Conservation (phyloP, 2,113 vertebrate genomes). For the Archilochus colubris region DNA sequence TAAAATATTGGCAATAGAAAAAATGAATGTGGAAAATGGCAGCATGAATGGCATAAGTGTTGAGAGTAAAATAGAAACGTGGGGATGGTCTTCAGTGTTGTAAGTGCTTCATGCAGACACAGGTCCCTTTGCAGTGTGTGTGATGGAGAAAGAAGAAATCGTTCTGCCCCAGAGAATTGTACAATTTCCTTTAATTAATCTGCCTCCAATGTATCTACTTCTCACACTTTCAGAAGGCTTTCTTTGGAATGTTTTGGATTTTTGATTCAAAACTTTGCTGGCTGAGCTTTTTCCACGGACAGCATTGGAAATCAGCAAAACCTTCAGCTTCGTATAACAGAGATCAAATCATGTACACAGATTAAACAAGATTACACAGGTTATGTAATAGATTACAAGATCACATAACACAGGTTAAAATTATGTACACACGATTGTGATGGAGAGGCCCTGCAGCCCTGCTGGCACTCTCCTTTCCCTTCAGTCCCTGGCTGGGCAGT, state of each 20-base stretch:
- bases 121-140: rapidly evolving
- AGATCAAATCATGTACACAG: neutral
- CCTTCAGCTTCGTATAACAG: neutral
- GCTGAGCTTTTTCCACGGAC: neutral
- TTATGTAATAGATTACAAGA: too few relatives aligned
- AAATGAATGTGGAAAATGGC: neutral
- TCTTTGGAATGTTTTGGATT: neutral
- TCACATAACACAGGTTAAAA: neutral
- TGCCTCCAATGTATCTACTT: neutral
- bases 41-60: neutral
- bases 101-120: neutral
- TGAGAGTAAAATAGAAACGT: neutral
- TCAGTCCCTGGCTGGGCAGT: neutral
- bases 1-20: neutral
- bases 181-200: neutral
- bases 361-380: too few relatives aligned
- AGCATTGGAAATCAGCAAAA: neutral
- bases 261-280: neutral
- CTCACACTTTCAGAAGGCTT: neutral
- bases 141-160: neutral
- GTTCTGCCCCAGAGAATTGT: neutral
- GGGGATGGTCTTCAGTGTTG: neutral
- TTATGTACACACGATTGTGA: neutral
- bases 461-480: neutral
- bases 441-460: rapidly evolving